phyloP scores from a whole-genome alignment of 1,140 invertebrate species.

The Neuroterus valhalla region DNA sequence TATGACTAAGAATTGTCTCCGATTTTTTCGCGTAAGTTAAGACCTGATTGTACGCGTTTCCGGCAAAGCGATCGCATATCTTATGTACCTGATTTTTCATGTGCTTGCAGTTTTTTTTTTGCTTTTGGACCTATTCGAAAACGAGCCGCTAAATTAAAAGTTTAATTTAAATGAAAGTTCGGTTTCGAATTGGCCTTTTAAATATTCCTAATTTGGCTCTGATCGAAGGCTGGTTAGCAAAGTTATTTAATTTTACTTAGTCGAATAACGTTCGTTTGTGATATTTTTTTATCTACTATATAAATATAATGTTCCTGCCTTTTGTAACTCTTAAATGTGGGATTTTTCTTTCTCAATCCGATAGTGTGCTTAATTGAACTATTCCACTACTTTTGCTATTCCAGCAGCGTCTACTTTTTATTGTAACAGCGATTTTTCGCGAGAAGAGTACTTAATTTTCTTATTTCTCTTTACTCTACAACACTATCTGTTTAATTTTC shows the following conservation, averaged over 20 bases:
- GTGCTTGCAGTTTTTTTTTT: constrained; percentile 40
- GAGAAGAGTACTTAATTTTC: constrained; percentile 14
- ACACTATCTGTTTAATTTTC: neutral
- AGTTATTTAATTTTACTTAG: constrained; percentile 24
- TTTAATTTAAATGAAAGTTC: constrained; percentile 2
- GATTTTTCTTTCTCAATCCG: neutral
- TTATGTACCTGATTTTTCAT: constrained; percentile 51
- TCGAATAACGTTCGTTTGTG: constrained; percentile 27
- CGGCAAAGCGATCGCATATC: constrained; percentile 45
- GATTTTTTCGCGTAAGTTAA: constrained; percentile 50
- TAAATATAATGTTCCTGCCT: constrained; percentile 23
- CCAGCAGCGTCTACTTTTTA: neutral
- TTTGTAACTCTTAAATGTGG: constrained; percentile 19
- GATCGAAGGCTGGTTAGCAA: constrained; percentile 1
- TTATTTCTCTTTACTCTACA: constrained; percentile 12
- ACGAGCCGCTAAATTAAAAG: too few relatives aligned
- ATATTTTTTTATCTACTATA: constrained; percentile 28
- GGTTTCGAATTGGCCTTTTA: neutral
- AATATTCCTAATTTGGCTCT: neutral
- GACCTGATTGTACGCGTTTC: constrained; percentile 18
- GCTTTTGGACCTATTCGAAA: constrained; percentile 34
- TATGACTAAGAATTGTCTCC: constrained; percentile 49
- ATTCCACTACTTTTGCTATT: constrained; percentile 20
- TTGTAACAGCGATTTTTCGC: constrained; percentile 18
- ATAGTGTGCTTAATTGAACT: neutral